phyloP scores from a whole-genome alignment of 1,140 invertebrate species.

The Telenomus remus region DNA sequence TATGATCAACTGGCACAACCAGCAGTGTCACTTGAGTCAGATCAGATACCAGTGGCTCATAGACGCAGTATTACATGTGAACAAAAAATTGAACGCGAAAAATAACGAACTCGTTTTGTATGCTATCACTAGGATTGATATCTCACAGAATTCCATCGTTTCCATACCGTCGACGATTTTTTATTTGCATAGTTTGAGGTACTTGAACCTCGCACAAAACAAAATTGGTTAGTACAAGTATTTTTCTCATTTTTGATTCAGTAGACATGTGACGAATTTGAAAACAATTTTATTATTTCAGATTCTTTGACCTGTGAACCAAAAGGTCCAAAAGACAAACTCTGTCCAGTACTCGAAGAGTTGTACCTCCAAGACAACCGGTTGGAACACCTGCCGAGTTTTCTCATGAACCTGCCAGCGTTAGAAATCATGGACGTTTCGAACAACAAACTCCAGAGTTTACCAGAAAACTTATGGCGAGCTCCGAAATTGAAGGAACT shows the following conservation, averaged over 20 bases:
- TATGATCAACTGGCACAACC: conserved; percentile 96
- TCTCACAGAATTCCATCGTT: conserved; percentile 92
- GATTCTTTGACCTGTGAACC: conserved; percentile 64
- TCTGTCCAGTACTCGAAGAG: conserved; percentile 89
- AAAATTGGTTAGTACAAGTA: conserved; percentile 80
- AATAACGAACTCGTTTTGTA: conserved; percentile 85
- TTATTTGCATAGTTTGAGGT: conserved; percentile 81
- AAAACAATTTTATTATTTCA: neutral
- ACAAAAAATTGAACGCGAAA: conserved; percentile 86
- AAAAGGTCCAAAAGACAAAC: conserved; percentile 76
- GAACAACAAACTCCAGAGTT: conserved; percentile 92
- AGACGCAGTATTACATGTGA: conserved; percentile 88
- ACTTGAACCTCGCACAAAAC: conserved; percentile 91
- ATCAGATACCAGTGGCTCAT: conserved; percentile 88
- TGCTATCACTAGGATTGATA: conserved; percentile 94
- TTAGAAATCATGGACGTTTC: conserved; percentile 91
- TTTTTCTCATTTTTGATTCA: neutral
- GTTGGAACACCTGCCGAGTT: conserved; percentile 85
- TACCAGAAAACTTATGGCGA: conserved; percentile 93
- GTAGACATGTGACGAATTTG: neutral
- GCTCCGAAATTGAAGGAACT: conserved; percentile 91
- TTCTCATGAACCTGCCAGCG: conserved; percentile 87
- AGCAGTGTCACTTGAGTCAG: conserved; percentile 82
- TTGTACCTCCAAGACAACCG: conserved; percentile 92
- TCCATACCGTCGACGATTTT: conserved; percentile 89